Conservation (phyloP, 1,140 invertebrate species). For the Drosophila sp. region DNA sequence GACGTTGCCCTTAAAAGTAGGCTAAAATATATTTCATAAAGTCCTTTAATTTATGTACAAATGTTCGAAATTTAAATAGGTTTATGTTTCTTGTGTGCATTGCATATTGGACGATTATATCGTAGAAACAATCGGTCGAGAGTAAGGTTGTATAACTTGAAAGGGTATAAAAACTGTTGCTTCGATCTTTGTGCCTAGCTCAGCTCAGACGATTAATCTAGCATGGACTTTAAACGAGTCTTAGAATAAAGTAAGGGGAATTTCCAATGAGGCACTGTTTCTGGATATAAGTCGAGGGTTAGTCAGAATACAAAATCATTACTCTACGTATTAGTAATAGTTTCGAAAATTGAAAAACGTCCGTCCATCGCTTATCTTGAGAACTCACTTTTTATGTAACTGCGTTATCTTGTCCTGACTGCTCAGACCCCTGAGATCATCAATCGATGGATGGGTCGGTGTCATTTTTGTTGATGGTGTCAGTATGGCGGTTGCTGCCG, state of each 20-base stretch:
- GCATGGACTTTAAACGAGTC: not conserved
- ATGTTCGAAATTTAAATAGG: no score
- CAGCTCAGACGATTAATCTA: not conserved
- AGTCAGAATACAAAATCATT: not conserved
- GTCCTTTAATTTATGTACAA: not conserved
- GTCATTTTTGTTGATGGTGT: constrained; percentile 41
- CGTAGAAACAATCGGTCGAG: no score
- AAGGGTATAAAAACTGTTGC: not conserved
- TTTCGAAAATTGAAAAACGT: not conserved
- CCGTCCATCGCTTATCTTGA: not conserved
- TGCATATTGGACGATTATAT: no score
- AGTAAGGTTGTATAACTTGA: no score
- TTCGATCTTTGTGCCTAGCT: not conserved
- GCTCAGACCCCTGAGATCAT: constrained; percentile 83
- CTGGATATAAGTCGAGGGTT: not conserved
- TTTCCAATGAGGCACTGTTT: constrained; percentile 2
- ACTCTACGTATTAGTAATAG: not conserved
- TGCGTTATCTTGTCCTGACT: constrained; percentile 84
- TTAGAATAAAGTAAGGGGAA: not conserved
- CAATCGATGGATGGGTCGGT: constrained; percentile 68
- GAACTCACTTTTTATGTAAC: constrained; percentile 84
- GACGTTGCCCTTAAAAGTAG: not conserved
- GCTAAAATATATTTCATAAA: not conserved
- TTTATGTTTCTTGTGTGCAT: no score
- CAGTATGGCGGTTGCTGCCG: constrained; percentile 24